Evolutionary conservation across 2,888 invertebrate species (phyloP), one percentile per base, ranked within the genome.

Genomic region (Thalpophila matura): DNA sequence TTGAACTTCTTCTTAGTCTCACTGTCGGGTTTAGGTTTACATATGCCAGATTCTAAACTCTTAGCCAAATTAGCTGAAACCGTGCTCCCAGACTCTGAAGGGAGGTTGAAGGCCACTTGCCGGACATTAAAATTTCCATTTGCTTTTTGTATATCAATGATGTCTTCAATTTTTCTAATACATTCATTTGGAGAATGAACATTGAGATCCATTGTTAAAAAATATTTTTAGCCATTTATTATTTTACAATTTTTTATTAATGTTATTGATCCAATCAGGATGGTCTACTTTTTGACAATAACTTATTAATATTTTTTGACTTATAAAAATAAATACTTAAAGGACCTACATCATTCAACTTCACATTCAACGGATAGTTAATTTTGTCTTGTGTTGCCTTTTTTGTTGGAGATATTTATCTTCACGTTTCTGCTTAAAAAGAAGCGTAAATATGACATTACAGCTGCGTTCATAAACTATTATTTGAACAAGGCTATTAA

Each of bases 101-200:
- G 91, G 60, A 93, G 71, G 49, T 86, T 86, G 66, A 93, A 93
- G 31, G 85, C 90, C 12, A 94, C 92, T 84, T 94, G 93, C 43
- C 91, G 85, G 40, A 79, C 68, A 65, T 82, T 86, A 54, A 82
- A 87, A 68, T 83, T 89, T 49, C 93, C 93, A 65, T 92, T 92
- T 49, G 90, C 91, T 84, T 91, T 94, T 83, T 94, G 93, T 29
- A 93, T 88, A 54, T 94, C 92, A 77, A 94, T 91, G 10, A 95
- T 89, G 70, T 94, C 94, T 81, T 94, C 93, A 59, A 94, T 94
- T 90, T 94, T 88, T 70, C 89, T 87, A 61, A 93, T 87, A 55
- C 83, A 85, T 57, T 85, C 85, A 68, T 89, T 83, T 45, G 81
- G 72, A 31, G 83, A 53, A 59, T 81, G 70, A 50, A 73, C 60